Conservation (phyloP, 2,797 vertebrate species). For the Chromobotia macracanthus region DNA sequence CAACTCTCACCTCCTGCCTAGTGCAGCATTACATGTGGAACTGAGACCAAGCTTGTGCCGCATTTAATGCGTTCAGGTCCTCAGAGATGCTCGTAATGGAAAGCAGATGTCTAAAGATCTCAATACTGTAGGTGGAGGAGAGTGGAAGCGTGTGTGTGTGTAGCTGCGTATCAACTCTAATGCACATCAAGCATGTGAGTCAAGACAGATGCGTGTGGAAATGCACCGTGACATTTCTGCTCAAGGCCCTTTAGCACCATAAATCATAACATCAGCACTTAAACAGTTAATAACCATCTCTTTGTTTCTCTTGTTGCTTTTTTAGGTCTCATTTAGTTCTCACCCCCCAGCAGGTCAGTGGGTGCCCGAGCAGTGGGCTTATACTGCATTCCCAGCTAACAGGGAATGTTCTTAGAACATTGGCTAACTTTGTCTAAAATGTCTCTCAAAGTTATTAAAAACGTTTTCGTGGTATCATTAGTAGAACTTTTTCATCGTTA, state of each 20-base stretch:
- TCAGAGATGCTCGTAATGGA: conserved; percentile 85
- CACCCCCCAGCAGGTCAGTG: background rate
- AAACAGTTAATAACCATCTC: conserved; percentile 82
- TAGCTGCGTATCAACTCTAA: conserved; percentile 79
- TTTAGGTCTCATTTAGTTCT: background rate
- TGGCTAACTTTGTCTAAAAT: too few relatives aligned
- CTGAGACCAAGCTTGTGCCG: conserved; percentile 78
- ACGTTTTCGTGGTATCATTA: too few relatives aligned
- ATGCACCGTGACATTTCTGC: conserved; percentile 86
- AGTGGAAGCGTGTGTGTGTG: conserved; percentile 31
- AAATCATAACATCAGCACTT: conserved; percentile 85
- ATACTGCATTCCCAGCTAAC: conserved; percentile 9
- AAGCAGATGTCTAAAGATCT: conserved; percentile 87
- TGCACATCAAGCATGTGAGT: conserved; percentile 84
- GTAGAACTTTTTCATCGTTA: too few relatives aligned
- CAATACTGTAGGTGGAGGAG: conserved; percentile 44
- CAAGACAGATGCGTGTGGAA: conserved; percentile 90
- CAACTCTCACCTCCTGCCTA: conserved; percentile 86
- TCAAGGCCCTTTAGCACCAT: conserved; percentile 82
- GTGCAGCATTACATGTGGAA: conserved; percentile 80
- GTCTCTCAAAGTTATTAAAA: too few relatives aligned
- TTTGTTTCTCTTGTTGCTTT: background rate
- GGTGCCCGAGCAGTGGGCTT: conserved; percentile 1
- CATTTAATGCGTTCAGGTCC: conserved; percentile 87
- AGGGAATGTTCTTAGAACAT: too few relatives aligned